These are phyloP conservation scores for Yponomeuta cagnagella DNA, from an alignment of 2,888 invertebrate genomes.

Conservation along the genomic window DNA sequence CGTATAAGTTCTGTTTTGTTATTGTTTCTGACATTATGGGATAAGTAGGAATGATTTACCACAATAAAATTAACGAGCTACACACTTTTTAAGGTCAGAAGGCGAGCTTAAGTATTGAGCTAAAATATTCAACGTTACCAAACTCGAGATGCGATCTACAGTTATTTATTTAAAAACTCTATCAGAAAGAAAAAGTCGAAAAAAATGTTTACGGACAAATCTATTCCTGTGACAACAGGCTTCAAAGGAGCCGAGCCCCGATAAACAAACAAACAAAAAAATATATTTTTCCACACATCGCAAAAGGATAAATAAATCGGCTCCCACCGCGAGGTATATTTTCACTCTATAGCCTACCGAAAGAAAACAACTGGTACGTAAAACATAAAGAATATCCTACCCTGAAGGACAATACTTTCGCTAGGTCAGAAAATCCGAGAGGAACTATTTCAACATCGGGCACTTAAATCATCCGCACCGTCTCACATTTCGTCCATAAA, in stretches of 20 bases:
- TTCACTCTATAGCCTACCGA: constrained; percentile 36
- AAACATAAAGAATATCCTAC: constrained; percentile 42
- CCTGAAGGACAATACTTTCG: constrained; percentile 62
- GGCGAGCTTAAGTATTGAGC: no score
- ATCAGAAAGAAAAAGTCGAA: constrained; percentile 5
- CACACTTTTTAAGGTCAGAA: no score
- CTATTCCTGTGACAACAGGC: constrained; percentile 49
- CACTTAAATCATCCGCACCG: constrained; percentile 72
- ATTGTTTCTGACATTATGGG: background rate
- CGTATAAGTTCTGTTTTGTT: background rate
- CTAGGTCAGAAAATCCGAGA: constrained; percentile 73
- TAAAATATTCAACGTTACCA: no score
- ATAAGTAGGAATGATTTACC: no score
- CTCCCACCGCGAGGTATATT: constrained; percentile 61
- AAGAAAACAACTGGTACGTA: constrained; percentile 71
- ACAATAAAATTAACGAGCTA: no score
- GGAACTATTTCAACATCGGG: constrained; percentile 71
- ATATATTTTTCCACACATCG: constrained; percentile 57
- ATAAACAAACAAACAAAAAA: constrained; percentile 69
- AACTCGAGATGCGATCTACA: background rate
- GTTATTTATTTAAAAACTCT: background rate
- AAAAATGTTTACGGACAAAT: constrained; percentile 12
- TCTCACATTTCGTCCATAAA: constrained; percentile 74
- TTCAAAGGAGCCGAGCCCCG: constrained; percentile 67
- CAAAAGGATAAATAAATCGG: constrained; percentile 65